Base-by-base conservation (phyloP, 2,797 vertebrate genomes). In the Cynopterus sphinx region DNA sequence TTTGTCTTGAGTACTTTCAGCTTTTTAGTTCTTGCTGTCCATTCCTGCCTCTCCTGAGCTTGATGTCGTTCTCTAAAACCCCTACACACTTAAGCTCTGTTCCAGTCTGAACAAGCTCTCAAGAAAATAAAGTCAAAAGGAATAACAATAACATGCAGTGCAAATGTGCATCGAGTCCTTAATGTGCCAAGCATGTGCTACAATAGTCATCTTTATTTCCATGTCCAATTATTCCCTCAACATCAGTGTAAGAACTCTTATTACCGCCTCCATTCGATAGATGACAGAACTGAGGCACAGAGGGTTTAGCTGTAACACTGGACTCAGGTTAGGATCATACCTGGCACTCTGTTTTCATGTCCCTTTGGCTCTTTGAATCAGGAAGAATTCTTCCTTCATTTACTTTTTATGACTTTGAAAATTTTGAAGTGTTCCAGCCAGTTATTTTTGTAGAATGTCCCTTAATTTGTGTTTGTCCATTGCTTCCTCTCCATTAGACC, bases 281-380 rank as follows among this genome's bases (percentile, higher is more conserved):
- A 84, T 19, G 9, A 90, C n/a, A 36, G 82, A 86, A 70, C 26
- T 4, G 33, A 91, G 26, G 57, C 22, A 26, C 31, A 51, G 77
- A 41, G 55, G 26, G 36, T 53, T 95, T 59, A 77, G 70, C 22
- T 75, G 28, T 6, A 26, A 28, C 3, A 2, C 6, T 43, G 61
- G 28, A 31, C 43, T 19, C 4, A 4, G 2, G 13, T 21, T 0
- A 0, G 26, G 68, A 24, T 87, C 53, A 49, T 31, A 8, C 0
- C 8, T 0, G 13, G 3, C 6, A 0, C n/a, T 26, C 1, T 0
- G 4, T 11, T 36, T 33, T 24, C 24, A 1, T 41, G 22, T 49
- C 10, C 12, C 9, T 49, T 5, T 46, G 6, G 16, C 4, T 55
- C 31, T 81, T 87, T 96, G 36, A 43, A 31, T 41, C 9, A 70